Evolutionary conservation across 1,140 invertebrate genomes (phyloP).

Genomic region (Brachionus asplanchnoidis): DNA sequence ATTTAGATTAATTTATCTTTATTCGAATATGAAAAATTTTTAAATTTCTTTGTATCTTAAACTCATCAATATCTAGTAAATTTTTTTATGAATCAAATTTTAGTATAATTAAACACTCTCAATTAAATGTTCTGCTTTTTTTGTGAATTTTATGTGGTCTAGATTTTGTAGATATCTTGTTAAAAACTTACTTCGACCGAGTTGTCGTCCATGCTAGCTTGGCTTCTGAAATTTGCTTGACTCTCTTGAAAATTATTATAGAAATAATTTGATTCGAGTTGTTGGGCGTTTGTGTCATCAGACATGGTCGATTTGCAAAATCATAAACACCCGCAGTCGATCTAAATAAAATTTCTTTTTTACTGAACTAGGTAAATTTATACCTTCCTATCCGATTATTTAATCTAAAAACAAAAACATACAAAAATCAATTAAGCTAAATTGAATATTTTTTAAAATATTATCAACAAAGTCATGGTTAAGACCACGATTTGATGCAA

Average conservation of each 20-base stretch:
- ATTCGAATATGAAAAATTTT: too few species aligned
- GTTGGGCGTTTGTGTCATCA: neutral
- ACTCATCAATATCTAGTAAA: too few species aligned
- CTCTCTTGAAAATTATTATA: slow-evolving; percentile 18
- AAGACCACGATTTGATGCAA: neutral
- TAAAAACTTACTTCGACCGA: neutral
- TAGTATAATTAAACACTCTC: too few species aligned
- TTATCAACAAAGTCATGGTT: neutral
- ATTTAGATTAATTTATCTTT: too few species aligned
- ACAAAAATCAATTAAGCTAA: neutral
- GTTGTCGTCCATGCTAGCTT: neutral
- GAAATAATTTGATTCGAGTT: neutral
- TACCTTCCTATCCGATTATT: neutral
- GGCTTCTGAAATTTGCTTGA: neutral
- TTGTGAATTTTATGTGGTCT: neutral
- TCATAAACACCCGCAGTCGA: neutral
- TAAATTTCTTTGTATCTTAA: too few species aligned
- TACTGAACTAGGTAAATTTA: neutral
- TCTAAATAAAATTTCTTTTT: neutral
- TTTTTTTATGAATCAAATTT: too few species aligned
- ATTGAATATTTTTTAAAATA: neutral
- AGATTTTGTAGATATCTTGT: neutral
- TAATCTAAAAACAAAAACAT: neutral
- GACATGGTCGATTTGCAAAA: slow-evolving; percentile 1
- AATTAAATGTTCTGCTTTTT: too few species aligned